Percentiles rank a stretch among this genome's conserved stretches.
Conservation (phyloP, 2,113 vertebrate genomes). For the Trogon melanurus region DNA sequence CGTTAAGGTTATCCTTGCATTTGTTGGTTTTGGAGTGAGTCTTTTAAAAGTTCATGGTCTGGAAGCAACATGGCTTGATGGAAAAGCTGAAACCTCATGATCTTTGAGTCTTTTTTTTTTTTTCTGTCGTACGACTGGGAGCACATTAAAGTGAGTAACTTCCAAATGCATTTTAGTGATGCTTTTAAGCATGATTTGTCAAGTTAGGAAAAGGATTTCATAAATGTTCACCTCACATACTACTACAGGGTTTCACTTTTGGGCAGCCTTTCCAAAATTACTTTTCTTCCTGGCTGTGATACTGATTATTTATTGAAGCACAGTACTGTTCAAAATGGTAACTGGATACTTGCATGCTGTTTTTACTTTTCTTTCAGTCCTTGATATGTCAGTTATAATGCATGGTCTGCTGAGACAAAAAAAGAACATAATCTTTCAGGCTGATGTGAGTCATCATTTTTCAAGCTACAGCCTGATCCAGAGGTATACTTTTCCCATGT, state of each 20-base stretch:
- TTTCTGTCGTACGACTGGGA: neutral
- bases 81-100: neutral
- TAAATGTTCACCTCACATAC: neutral
- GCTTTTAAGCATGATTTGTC: neutral
- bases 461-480: neutral
- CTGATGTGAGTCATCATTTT: neutral
- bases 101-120: neutral
- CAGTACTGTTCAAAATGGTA: neutral
- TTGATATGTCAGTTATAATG: neutral
- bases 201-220: neutral
- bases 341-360: neutral
- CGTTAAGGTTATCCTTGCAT: neutral
- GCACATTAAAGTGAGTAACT: neutral
- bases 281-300: neutral
- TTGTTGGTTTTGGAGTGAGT: neutral
- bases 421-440: neutral
- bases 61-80: neutral
- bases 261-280: neutral
- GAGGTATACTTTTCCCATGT: neutral
- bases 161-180: neutral
- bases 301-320: neutral
- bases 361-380: neutral
- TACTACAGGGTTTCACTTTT: neutral
- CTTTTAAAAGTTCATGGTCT: neutral
- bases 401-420: neutral